Evolutionary conservation across 2,113 vertebrate species (phyloP).

Genomic region (Pelusios castaneus): DNA sequence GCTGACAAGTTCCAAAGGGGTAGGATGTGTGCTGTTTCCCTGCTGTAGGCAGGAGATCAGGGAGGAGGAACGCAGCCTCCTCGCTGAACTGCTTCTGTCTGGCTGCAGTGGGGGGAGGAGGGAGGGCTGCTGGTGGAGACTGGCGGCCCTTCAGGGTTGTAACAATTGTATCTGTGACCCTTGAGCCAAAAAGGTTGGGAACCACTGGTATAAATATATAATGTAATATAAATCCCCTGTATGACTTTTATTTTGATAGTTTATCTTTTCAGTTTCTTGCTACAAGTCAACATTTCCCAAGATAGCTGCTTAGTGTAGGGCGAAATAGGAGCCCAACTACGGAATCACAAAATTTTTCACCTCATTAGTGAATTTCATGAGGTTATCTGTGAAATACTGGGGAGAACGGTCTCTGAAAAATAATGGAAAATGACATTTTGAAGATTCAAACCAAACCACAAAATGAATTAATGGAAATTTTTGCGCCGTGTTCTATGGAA

Average conservation of each 20-base stretch:
- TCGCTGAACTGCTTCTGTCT: too few relatives aligned
- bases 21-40: too few relatives aligned
- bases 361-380: background rate
- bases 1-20: too few relatives aligned
- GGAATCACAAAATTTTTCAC: background rate
- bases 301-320: background rate
- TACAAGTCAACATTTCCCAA: background rate
- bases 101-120: too few relatives aligned
- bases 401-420: background rate
- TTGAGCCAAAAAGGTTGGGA: too few relatives aligned
- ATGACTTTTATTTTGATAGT: background rate
- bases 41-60: too few relatives aligned
- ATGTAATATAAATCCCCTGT: fast-evolving
- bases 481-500: background rate
- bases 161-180: too few relatives aligned
- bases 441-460: background rate
- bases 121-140: too few relatives aligned
- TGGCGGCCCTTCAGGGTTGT: too few relatives aligned
- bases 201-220: too few relatives aligned
- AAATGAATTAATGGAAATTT: background rate
- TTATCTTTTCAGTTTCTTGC: background rate
- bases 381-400: background rate
- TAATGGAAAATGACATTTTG: background rate
- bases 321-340: background rate
- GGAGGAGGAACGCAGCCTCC: too few relatives aligned